These are phyloP conservation scores for Pangasius sanitwongsei DNA, from an alignment of 2,797 vertebrate genomes.

Conservation along the genomic window DNA sequence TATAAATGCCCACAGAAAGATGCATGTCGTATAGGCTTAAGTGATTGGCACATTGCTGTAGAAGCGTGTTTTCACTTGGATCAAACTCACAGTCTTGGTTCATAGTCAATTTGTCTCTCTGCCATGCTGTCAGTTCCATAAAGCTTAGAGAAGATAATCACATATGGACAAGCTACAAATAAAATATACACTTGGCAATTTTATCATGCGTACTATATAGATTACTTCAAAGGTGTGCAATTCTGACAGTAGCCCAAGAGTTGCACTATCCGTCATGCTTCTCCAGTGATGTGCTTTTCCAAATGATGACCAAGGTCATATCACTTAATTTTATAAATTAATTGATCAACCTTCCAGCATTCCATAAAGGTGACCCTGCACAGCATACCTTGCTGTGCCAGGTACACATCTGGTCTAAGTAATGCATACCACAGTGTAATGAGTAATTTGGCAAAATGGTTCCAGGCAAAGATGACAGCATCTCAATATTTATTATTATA, in stretches of 20 bases:
- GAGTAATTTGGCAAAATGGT: background rate
- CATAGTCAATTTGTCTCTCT: background rate
- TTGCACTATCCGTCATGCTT: background rate
- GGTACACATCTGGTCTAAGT: background rate
- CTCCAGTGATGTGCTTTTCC: background rate
- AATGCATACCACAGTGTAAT: background rate
- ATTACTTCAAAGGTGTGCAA: background rate
- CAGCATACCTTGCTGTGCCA: background rate
- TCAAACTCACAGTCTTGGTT: background rate
- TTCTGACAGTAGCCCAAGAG: background rate
- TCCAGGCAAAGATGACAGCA: background rate
- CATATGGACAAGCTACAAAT: background rate
- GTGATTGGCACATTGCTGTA: background rate
- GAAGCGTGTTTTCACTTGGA: background rate
- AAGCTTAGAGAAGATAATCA: background rate
- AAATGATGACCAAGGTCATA: conserved; percentile 1
- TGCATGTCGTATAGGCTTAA: background rate
- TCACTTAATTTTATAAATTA: conserved; percentile 9
- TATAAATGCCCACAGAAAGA: background rate
- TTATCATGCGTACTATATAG: background rate
- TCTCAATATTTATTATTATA: background rate
- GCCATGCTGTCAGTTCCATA: background rate
- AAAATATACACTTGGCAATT: background rate
- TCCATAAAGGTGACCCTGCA: background rate
- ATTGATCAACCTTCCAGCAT: background rate